Base-by-base conservation (phyloP, 2,888 invertebrate genomes). In the Schizotus pectinicornis region DNA sequence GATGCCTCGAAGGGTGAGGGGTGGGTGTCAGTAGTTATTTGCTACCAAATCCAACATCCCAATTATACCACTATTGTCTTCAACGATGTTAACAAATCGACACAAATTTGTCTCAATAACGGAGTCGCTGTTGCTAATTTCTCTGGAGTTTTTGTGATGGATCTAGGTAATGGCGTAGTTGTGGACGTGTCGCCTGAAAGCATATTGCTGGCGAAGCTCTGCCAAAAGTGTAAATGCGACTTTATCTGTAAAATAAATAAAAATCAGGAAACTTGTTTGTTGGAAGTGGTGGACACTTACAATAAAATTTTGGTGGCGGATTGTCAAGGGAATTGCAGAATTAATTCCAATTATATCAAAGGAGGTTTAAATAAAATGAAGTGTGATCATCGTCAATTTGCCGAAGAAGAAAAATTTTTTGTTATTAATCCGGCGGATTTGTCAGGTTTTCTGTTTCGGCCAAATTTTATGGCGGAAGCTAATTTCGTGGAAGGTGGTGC, bases 11-110 rank as follows among this genome's bases (percentile, higher is more conserved):
- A 54, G 37, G 33, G 8, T n/a, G 69, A 69, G 41, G 69, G 65
- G 12, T 73, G 68, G 56, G 71, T 73, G 1, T 70, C 64, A 30
- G 62, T 73, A 12, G 61, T 60, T 6, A 39, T 71, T 12, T 45
- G 48, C 14, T 71, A 65, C 49, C 50, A 65, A 47, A 73, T 64
- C 51, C 67, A 71, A 36, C 72, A 73, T 57, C 66, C 70, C 0
- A 45, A 69, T 41, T 73, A 73, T 45, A 59, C 60, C 5, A 66
- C 67, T 1, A 67, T 73, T 6, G 34, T 39, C 2, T 73, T 65
- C 42, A 59, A 62, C 22, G 57, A 7, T 5, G 31, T 12, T n/a
- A 30, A 32, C 13, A 14, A 32, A 9, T 13, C 31, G 2, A 46
- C 51, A 38, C 31, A 51, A 30, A 8, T 56, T n/a, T 39, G 45